Evolutionary conservation across 2,888 invertebrate genomes (phyloP), one percentile per base, ranked within the genome.

Genomic region (Campopleginae sp.): DNA sequence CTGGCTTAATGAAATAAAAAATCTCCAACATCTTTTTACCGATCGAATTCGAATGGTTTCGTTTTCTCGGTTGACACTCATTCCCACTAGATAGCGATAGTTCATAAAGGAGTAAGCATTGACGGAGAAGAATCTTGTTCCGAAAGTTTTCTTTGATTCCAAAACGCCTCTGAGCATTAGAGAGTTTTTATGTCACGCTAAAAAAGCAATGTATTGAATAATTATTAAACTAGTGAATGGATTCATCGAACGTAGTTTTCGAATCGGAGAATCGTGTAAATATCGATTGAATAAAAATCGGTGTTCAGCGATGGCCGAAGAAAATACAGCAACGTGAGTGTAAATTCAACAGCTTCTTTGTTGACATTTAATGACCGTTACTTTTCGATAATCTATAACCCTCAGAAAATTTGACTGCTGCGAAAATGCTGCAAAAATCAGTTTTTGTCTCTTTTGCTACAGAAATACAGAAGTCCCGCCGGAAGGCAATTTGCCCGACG

Each of bases 401-500:
- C n/a, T n/a, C n/a, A n/a, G 1, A n/a, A 44, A 44, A 27, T 38
- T 5, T 17, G 27, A 23, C 42, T 46, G 4, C 31, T 27, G 17
- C 17, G 17, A 31, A 76, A 76, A 51, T 65, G 10, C 2, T 17
- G 27, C 6, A 33, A 75, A 54, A 66, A 51, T 48, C 17, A 1
- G 5, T 31, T 61, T 79, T 58, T 77, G n/a, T 65, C 48, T 79
- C 38, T 78, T 61, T 72, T n/a, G 33, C 38, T 31, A 42, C 75
- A 77, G 81, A 17, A 31, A 65, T 8, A 12, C 44, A 71, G 48
- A 58, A 3, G 33, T 42, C 2, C 58, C n/a, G 2, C 38, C 44
- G 7, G 91, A 91, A 84, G 85, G 82, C 61, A 92, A 89, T 89
- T 80, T 93, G 54, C 92, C 93, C 19, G 92, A 92, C 65, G 91